Evolutionary conservation across 2,113 vertebrate species (phyloP), one percentile per base, ranked within the genome.

Genomic region (Lipotes vexillifer): DNA sequence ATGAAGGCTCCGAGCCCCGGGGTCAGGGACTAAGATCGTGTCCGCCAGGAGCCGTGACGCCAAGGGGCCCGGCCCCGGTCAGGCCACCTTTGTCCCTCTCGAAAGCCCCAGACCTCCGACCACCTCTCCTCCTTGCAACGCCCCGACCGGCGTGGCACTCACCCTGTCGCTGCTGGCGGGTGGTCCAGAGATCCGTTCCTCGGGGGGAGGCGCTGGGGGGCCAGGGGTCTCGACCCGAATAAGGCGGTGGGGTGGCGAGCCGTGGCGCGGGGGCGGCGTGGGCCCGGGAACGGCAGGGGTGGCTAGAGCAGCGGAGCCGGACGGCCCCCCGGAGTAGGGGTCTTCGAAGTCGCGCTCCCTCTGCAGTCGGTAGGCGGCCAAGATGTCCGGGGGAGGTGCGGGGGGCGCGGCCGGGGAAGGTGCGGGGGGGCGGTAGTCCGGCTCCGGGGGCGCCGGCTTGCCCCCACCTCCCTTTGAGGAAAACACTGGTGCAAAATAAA

Each of bases 301-400:
- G 55, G 98, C 98, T n/a, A 98, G 98, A 20, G 98, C 97, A 2
- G 98, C 93, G 41, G 98, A 61, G 83, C 77, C 71, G 14, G 96
- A 95, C 69, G 99, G 98, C 68, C 98, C 98, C 65, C 99, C 98
- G 33, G 99, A 99, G 98, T 99, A 99, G 77, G 99, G 99, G 97
- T 99, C 99, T 98, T 99, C 99, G 98, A 99, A 99, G 99, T 99
- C 99, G 97, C 99, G 99, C 87, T 99, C 99, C 95, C 99, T 99
- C 93, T 99, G 99, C 89, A 99, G 99, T 98, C 99, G 99, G 99
- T 99, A 99, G 36, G 99, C 99, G 93, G 99, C 98, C 97, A 99
- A 98, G 96, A 99, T 99, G 98, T 99, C 99, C 92, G 99, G 99
- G 96, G 99, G 99, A 33, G 99, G 99, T 31, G 98, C 98, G 66